Evolutionary conservation across 2,113 vertebrate genomes (phyloP).

Genomic region (Muscicapa adusta): DNA sequence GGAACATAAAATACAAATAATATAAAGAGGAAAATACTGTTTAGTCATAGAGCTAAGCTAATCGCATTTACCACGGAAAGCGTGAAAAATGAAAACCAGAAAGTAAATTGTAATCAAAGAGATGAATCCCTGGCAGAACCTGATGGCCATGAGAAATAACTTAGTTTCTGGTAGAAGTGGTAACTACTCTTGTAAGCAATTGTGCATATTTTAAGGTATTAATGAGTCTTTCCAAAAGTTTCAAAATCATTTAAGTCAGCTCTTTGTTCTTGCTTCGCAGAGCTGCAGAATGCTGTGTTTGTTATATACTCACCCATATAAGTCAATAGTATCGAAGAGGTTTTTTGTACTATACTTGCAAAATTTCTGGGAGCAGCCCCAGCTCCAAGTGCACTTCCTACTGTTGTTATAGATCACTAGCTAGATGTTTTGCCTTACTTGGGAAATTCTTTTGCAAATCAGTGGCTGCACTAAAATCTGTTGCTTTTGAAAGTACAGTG

Average conservation of each 20-base stretch:
- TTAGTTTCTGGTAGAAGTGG: background rate
- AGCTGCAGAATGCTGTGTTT: background rate
- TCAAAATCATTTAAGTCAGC: background rate
- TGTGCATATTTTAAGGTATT: background rate
- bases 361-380: slow-evolving; percentile 6
- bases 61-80: background rate
- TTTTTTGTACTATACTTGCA: slow-evolving; percentile 19
- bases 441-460: slow-evolving; percentile 15
- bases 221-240: background rate
- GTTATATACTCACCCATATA: background rate
- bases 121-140: background rate
- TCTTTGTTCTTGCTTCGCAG: background rate
- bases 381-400: slow-evolving; percentile 30
- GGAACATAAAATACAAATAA: background rate
- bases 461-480: background rate
- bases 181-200: background rate
- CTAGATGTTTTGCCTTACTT: slow-evolving; percentile 3
- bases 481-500: background rate
- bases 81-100: background rate
- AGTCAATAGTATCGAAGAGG: background rate
- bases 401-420: slow-evolving; percentile 29
- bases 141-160: background rate
- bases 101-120: background rate
- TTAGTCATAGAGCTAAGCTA: background rate
- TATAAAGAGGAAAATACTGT: background rate